Base-by-base conservation (phyloP, 2,797 vertebrate species). In the Acanthopagrus latus region DNA sequence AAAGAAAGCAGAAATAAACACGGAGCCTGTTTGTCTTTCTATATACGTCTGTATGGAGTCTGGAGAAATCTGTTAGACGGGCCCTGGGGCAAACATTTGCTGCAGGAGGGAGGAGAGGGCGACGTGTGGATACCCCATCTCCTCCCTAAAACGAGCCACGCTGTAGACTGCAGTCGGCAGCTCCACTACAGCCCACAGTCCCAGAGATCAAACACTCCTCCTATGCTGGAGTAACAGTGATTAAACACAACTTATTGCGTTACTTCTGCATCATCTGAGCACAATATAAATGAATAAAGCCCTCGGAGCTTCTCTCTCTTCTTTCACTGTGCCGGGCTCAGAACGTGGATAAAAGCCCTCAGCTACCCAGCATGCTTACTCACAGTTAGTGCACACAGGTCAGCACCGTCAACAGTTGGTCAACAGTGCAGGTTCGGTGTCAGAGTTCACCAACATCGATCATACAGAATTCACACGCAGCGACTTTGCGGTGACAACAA, bases 1-100 rank as follows among this genome's bases (percentile, higher is more conserved):
- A 64, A 13, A 64, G 56, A 65, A 48, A 64, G 60, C 58, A 76
- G 64, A 90, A 72, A 84, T 70, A 86, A 82, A 86, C 71, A 65
- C 46, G 14, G 67, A 43, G 33, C 71, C 73, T 71, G 58, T 76
- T 72, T 67, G 51, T 71, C 73, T 86, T 52, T 69, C 52, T 55
- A 20, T 62, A 51, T 67, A 17, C 47, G 77, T 78, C 60, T 71
- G 64, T 65, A 9, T 54, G 48, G 47, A 72, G 58, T 55, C 43
- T 51, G 66, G 48, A 71, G 69, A 57, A 63, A 77, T 80, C 25
- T 77, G 52, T 43, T 38, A 47, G 10, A 14, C 10, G 43, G 43
- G 3, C 46, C 47, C 27, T 10, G 23, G 60, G 51, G 73, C 64
- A 60, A 41, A 54, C 29, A 56, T 50, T 17, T 59, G 29, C 71